Evolutionary conservation across 2,888 invertebrate species (phyloP).

Genomic region (Rhimphoctona megacephalus): DNA sequence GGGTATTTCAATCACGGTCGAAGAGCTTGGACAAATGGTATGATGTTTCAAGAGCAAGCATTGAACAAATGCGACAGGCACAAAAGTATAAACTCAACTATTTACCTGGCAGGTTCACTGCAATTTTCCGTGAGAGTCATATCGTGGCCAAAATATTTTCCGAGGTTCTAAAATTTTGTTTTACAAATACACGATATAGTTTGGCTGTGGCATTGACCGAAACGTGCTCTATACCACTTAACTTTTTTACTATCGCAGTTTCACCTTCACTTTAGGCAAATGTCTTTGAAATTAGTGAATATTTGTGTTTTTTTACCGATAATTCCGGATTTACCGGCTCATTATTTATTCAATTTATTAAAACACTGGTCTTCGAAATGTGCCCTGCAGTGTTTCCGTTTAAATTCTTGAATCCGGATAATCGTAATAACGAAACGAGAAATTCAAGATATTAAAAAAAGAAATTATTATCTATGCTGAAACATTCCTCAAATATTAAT

Average conservation of each 20-base stretch:
- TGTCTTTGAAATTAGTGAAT: neutral
- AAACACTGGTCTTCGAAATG: neutral
- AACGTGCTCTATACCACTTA: neutral
- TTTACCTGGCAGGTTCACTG: constrained; percentile 51
- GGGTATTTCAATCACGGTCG: constrained; percentile 3
- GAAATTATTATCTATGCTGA: neutral
- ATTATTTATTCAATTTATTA: constrained; percentile 6
- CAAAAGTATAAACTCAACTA: neutral
- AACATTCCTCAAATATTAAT: neutral
- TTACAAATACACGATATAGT: neutral
- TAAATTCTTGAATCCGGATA: neutral
- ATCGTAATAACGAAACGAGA: neutral
- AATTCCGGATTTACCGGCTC: constrained; percentile 12
- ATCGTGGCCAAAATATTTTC: constrained; percentile 2
- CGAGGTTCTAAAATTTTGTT: neutral
- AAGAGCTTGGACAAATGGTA: neutral
- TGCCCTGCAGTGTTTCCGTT: neutral
- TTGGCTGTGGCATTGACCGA: constrained; percentile 18
- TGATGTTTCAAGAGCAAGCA: neutral
- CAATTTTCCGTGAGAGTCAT: constrained; percentile 60
- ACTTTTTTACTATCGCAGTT: constrained; percentile 37
- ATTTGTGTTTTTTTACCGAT: constrained; percentile 2
- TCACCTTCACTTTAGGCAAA: constrained; percentile 37
- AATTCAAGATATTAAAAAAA: neutral
- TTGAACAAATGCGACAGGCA: neutral